phyloP scores from a whole-genome alignment of 2,797 vertebrate genomes.

The Miichthys miiuy region DNA sequence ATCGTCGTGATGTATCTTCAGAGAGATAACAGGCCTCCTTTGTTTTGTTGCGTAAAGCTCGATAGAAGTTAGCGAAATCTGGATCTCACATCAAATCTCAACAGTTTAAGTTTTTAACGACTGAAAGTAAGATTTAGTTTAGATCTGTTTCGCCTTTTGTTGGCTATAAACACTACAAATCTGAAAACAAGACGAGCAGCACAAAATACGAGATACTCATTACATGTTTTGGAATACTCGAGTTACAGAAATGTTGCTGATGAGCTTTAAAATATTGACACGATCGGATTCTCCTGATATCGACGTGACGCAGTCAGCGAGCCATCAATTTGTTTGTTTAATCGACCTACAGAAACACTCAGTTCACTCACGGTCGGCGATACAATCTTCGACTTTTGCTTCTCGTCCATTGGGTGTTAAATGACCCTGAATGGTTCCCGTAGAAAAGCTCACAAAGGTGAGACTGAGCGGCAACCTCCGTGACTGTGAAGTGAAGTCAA shows the following conservation, averaged over 20 bases:
- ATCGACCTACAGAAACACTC: constrained; percentile 2
- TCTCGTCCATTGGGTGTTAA: background rate
- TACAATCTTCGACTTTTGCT: background rate
- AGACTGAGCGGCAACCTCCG: no score
- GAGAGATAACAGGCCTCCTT: background rate
- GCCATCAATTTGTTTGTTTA: constrained; percentile 14
- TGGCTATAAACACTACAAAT: background rate
- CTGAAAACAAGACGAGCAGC: background rate
- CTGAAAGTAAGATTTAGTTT: background rate
- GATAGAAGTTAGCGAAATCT: background rate
- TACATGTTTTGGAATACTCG: background rate
- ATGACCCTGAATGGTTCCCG: background rate
- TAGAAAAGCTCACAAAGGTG: background rate
- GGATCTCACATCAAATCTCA: background rate
- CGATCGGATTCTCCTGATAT: background rate
- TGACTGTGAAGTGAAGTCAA: no score
- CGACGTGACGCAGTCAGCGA: background rate
- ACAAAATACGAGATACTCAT: background rate
- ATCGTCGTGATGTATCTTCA: background rate
- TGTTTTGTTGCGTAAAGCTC: background rate
- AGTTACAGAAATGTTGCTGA: background rate
- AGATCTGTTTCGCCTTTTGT: background rate
- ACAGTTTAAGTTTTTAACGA: background rate
- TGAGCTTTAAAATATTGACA: background rate
- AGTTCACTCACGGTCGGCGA: background rate